Conservation (phyloP, 2,797 vertebrate species). For the Mus minutoides region DNA sequence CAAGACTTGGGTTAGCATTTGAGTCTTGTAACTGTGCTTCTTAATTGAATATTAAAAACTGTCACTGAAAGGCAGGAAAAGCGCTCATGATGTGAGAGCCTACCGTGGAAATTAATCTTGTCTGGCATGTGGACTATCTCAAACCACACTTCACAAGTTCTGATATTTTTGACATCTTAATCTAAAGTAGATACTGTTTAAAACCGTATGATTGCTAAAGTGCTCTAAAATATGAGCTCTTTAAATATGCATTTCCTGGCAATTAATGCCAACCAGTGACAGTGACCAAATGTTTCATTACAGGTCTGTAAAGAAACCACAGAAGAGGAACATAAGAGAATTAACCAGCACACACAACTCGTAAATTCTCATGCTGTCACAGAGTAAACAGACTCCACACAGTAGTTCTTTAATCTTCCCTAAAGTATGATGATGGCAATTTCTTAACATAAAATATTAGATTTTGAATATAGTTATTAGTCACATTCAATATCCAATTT, state of each 20-base stretch:
- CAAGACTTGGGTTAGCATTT: constrained; percentile 82
- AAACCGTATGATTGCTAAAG: constrained; percentile 84
- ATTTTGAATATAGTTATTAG: constrained; percentile 67
- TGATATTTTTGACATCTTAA: constrained; percentile 85
- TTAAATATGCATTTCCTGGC: constrained; percentile 82
- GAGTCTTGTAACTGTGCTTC: constrained; percentile 76
- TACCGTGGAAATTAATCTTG: constrained; percentile 84
- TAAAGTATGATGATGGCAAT: constrained; percentile 66
- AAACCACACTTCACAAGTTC: constrained; percentile 83
- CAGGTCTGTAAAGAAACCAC: constrained; percentile 54
- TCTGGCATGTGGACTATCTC: constrained; percentile 84
- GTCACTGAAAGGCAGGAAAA: constrained; percentile 78
- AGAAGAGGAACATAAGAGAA: constrained; percentile 25
- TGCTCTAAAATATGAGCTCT: constrained; percentile 84
- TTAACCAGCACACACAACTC: neutral
- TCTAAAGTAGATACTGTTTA: constrained; percentile 85
- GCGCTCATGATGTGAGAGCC: constrained; percentile 79
- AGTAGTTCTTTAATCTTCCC: constrained; percentile 55
- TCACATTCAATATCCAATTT: constrained; percentile 64
- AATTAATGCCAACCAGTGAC: constrained; percentile 78
- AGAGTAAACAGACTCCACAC: constrained; percentile 40
- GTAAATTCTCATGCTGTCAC: neutral
- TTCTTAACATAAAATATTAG: constrained; percentile 65
- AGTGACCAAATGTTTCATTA: constrained; percentile 70
- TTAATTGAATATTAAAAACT: constrained; percentile 86